Base-by-base conservation (phyloP, 2,888 invertebrate species). In the Tryphoninae sp. region DNA sequence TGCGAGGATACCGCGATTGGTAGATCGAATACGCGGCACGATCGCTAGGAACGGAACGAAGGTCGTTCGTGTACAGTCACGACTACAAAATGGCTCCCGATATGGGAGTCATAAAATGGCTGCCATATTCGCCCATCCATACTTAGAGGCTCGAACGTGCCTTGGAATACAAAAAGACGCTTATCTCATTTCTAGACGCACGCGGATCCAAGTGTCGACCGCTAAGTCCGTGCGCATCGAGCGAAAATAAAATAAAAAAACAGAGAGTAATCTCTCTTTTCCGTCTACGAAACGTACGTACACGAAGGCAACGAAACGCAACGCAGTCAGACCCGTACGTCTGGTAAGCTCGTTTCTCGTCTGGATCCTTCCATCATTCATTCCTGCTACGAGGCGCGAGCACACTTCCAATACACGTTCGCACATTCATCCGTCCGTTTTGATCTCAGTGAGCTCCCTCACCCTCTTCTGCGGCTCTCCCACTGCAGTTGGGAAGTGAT, bases 281-380 rank as follows among this genome's bases (percentile, higher is more conserved):
- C 26, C 69, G 79, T 69, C 79, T 75, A 42, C 61, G 49, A 58
- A 19, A 55, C 58, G 55, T 26, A 62, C 33, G 26, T 67, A 71
- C 40, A 40, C 6, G 71, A 62, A 62, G 69, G 67, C 59, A 61
- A 65, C 55, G 55, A 55, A 71, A 59, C 61, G 58, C 16, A 16
- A 49, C 23, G 55, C 53, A 61, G 51, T 65, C 55, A 9, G 8
- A 9, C 45, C 64, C 53, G 42, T 61, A 51, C 51, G 64, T 74
- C 69, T 71, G 33, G 69, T 69, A 68, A 42, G 55, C 58, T 55
- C 62, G 53, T 74, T 65, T 26, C 65, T 40, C 59, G 59, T 59
- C 65, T 59, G 22, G 49, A 69, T 75, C 55, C 59, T 75, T 75
- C 75, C 75, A 62, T 49, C 62, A 69, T 69, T 69, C 68, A 40